Conservation (phyloP, 2,113 vertebrate species). For the Trogon surrucura region DNA sequence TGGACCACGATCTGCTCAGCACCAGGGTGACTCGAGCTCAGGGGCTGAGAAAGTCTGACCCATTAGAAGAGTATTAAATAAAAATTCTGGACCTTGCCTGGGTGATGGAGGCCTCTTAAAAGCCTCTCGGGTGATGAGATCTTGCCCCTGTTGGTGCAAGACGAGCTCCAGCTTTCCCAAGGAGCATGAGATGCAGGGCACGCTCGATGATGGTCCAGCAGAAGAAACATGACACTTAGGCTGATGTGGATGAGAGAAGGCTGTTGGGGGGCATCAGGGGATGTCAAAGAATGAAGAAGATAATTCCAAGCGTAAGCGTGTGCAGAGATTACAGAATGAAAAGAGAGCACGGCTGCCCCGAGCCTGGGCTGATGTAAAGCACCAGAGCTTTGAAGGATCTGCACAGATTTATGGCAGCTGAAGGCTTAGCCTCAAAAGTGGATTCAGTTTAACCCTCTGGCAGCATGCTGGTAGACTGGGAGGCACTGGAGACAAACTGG, state of each 20-base stretch:
- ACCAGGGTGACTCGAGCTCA: accelerated
- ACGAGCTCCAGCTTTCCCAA: background rate
- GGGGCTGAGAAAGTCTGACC: background rate
- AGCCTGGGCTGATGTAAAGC: background rate
- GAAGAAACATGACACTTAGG: accelerated
- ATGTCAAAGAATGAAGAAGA: background rate
- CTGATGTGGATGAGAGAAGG: accelerated
- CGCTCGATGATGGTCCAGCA: background rate
- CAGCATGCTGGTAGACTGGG: accelerated
- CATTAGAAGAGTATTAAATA: background rate
- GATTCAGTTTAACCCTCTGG: background rate
- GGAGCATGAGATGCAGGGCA: background rate
- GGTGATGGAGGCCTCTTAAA: background rate
- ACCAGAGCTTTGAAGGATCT: background rate
- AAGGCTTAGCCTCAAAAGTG: background rate
- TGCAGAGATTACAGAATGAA: background rate
- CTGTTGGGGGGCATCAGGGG: background rate
- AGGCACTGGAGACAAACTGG: background rate
- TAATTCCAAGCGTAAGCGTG: background rate
- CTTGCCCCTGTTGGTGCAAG: accelerated
- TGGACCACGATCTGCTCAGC: background rate
- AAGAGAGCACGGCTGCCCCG: background rate
- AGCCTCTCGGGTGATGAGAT: background rate
- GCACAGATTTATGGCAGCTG: background rate
- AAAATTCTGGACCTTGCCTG: background rate